Conservation (phyloP, 2,888 invertebrate genomes). For the Ennomos erosarius region DNA sequence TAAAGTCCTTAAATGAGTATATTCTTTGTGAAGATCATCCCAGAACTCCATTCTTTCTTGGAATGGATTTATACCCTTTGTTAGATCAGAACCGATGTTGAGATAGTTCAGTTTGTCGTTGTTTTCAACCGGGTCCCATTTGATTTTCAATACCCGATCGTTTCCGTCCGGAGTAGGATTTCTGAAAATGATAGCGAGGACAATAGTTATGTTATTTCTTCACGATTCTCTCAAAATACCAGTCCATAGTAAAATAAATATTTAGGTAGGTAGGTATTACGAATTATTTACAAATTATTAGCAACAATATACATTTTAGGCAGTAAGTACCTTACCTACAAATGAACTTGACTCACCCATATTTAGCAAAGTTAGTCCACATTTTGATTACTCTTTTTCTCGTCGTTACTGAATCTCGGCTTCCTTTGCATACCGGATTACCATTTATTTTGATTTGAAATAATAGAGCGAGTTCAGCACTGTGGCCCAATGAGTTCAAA, state of each 20-base stretch:
- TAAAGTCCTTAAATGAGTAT: constrained; percentile 61
- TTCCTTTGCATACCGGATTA: constrained; percentile 57
- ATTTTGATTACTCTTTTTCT: constrained; percentile 68
- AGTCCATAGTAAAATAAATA: too few species aligned
- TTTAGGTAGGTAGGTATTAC: too few species aligned
- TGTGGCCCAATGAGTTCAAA: too few species aligned
- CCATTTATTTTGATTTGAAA: constrained; percentile 59
- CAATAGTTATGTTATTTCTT: too few species aligned
- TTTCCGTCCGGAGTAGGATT: constrained; percentile 73
- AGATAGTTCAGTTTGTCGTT: constrained; percentile 69
- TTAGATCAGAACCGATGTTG: constrained; percentile 72
- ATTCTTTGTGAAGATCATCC: constrained; percentile 70
- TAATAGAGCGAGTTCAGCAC: constrained; percentile 52
- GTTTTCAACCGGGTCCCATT: constrained; percentile 73
- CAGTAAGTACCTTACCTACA: neutral
- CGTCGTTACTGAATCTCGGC: constrained; percentile 65
- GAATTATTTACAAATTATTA: too few species aligned
- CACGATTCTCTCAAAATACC: too few species aligned
- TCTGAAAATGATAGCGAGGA: constrained; percentile 44
- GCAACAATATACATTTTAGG: too few species aligned
- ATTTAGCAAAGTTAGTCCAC: constrained; percentile 83
- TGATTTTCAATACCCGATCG: constrained; percentile 68
- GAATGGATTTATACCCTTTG: constrained; percentile 74
- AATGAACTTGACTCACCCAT: constrained; percentile 59
- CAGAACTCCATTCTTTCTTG: constrained; percentile 74